These are phyloP conservation scores for Epinotia demarniana DNA, from an alignment of 2,888 invertebrate species.

Conservation along the genomic window DNA sequence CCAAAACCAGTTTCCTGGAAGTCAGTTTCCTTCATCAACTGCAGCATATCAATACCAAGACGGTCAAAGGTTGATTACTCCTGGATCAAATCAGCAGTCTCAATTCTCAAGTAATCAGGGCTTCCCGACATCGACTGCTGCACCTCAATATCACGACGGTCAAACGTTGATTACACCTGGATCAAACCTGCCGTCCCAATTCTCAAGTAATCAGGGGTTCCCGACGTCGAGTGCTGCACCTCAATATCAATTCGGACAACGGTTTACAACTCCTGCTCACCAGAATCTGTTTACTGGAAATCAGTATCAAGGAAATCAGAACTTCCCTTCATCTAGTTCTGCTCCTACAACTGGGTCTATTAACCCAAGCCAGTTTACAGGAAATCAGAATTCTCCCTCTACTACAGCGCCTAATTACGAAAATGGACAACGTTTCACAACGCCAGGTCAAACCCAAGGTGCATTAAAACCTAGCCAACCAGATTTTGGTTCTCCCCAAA, in stretches of 20 bases:
- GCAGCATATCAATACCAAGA: neutral
- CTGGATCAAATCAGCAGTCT: slow-evolving; percentile 9
- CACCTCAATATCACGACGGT: slow-evolving; percentile 18
- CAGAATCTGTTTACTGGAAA: slow-evolving; percentile 17
- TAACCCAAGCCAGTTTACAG: slow-evolving; percentile 2
- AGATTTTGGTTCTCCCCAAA: slow-evolving; percentile 2
- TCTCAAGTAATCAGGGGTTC: neutral
- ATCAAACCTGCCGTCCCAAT: neutral
- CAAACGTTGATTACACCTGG: slow-evolving; percentile 10
- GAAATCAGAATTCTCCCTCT: slow-evolving; percentile 9
- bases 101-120: neutral
- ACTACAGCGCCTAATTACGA: slow-evolving; percentile 18
- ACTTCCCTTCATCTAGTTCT: slow-evolving; percentile 8
- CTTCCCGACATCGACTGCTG: slow-evolving; percentile 11
- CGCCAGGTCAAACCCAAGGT: slow-evolving; percentile 7
- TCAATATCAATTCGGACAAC: slow-evolving; percentile 24
- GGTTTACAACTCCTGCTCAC: slow-evolving; percentile 16
- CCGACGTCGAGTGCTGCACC: slow-evolving; percentile 19
- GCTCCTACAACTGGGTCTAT: slow-evolving; percentile 9
- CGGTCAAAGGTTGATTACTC: neutral
- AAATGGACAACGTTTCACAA: slow-evolving; percentile 9
- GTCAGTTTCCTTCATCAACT: slow-evolving; percentile 9
- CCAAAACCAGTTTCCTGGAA: neutral
- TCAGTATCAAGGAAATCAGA: neutral
- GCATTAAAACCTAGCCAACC: neutral